Conservation (phyloP, 92 coral and sea anemone genomes). For the Phenganax subtilis region DNA sequence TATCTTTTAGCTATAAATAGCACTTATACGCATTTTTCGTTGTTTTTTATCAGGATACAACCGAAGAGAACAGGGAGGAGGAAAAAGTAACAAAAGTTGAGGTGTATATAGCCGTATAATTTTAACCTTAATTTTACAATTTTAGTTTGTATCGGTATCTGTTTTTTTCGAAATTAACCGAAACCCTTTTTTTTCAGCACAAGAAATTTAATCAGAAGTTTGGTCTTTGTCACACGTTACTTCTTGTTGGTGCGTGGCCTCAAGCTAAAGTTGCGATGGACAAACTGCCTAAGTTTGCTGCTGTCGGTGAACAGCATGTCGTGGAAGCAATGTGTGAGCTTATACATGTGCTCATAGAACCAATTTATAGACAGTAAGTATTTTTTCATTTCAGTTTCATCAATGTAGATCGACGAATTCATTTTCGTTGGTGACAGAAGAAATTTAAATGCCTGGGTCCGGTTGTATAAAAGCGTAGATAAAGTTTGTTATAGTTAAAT, state of each 20-base stretch:
- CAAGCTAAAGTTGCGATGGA: slow-evolving; percentile 72
- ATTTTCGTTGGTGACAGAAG: no score
- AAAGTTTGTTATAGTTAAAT: no score
- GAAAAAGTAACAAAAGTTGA: slow-evolving; percentile 29
- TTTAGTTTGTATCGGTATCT: no score
- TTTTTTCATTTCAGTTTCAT: not conserved
- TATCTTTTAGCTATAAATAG: not conserved
- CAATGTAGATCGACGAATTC: not conserved
- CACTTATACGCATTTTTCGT: not conserved
- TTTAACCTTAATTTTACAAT: not conserved
- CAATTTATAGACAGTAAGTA: slow-evolving; percentile 80
- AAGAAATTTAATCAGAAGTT: slow-evolving; percentile 79
- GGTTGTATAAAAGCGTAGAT: no score
- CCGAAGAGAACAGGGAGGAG: slow-evolving; percentile 31
- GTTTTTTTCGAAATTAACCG: no score
- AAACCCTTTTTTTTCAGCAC: slow-evolving; percentile 32
- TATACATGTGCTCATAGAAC: slow-evolving; percentile 87
- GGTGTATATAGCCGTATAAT: not conserved
- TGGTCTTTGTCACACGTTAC: slow-evolving; percentile 86
- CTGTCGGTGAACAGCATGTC: slow-evolving; percentile 70
- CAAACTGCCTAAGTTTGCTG: slow-evolving; percentile 76
- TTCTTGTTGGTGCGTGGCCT: slow-evolving; percentile 91
- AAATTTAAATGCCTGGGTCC: no score
- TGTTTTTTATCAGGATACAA: slow-evolving; percentile 20
- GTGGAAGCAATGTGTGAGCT: slow-evolving; percentile 82